phyloP scores from a whole-genome alignment of 2,113 vertebrate genomes.

The Ciconia stormi region DNA sequence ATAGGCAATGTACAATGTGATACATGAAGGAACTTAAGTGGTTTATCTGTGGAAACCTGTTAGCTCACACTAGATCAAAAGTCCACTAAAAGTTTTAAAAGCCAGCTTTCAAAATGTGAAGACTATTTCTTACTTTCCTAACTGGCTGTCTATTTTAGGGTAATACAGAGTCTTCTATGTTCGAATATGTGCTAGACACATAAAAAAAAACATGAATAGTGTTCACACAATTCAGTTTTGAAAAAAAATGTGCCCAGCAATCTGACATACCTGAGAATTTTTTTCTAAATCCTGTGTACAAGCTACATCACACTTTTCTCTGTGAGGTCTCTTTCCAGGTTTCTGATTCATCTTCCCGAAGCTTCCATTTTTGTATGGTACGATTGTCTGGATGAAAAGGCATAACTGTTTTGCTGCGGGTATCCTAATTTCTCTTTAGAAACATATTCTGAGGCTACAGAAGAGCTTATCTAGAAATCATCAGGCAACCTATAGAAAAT shows the following conservation, averaged over 20 bases:
- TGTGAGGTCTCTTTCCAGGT: neutral
- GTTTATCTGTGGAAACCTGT: neutral
- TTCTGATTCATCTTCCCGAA: neutral
- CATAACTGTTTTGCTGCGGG: neutral
- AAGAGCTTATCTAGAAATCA: neutral
- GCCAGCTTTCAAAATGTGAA: neutral
- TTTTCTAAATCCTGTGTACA: neutral
- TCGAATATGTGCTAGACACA: neutral
- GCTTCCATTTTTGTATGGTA: neutral
- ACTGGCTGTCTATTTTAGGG: neutral
- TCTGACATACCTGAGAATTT: neutral
- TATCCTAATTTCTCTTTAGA: neutral
- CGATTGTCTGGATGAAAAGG: neutral
- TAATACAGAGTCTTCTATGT: neutral
- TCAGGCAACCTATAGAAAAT: neutral
- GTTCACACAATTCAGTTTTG: neutral
- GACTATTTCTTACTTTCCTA: neutral
- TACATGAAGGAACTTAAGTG: neutral
- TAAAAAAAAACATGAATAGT: neutral
- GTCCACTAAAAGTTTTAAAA: neutral
- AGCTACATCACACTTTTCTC: neutral
- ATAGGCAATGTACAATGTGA: neutral
- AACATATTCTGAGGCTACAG: neutral
- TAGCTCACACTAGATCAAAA: neutral
- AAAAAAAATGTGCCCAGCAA: neutral